Conservation (phyloP, 2,888 invertebrate genomes). For the Tetropium fuscum region DNA sequence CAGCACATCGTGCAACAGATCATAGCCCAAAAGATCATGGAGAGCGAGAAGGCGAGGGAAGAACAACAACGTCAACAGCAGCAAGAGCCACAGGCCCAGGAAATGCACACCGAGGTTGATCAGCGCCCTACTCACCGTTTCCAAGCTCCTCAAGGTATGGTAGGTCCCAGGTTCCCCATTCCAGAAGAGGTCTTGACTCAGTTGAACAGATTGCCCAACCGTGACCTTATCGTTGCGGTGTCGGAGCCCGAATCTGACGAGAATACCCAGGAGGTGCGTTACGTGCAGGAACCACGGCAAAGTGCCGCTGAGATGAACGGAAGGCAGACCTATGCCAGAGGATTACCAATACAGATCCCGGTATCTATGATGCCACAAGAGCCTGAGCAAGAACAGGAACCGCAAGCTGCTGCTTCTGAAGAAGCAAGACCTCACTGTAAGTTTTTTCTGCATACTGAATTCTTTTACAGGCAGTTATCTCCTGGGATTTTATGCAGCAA, state of each 20-base stretch:
- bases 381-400: slow-evolving; percentile 64
- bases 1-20: slow-evolving; percentile 66
- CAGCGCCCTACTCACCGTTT: slow-evolving; percentile 33
- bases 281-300: slow-evolving; percentile 60
- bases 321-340: slow-evolving; percentile 62
- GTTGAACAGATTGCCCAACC: slow-evolving; percentile 61
- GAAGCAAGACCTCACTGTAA: slow-evolving; percentile 82
- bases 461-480: too few relatives aligned
- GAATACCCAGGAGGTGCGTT: slow-evolving; percentile 48
- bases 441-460: slow-evolving; percentile 58
- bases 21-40: slow-evolving; percentile 62
- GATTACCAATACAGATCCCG: slow-evolving; percentile 63
- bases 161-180: slow-evolving; percentile 64
- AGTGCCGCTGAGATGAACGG: slow-evolving; percentile 61
- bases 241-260: slow-evolving; percentile 51
- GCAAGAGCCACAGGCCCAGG: slow-evolving; percentile 43
- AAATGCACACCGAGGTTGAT: slow-evolving; percentile 41
- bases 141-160: slow-evolving; percentile 24
- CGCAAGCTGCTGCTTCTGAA: slow-evolving; percentile 66
- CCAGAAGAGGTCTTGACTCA: slow-evolving; percentile 65
- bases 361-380: slow-evolving; percentile 62
- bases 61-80: slow-evolving; percentile 57
- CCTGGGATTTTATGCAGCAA: too few relatives aligned
- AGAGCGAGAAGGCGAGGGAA: slow-evolving; percentile 58
- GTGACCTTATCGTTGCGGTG: slow-evolving; percentile 63